Conservation (phyloP, 2,888 invertebrate genomes). For the Anaspis maculata region DNA sequence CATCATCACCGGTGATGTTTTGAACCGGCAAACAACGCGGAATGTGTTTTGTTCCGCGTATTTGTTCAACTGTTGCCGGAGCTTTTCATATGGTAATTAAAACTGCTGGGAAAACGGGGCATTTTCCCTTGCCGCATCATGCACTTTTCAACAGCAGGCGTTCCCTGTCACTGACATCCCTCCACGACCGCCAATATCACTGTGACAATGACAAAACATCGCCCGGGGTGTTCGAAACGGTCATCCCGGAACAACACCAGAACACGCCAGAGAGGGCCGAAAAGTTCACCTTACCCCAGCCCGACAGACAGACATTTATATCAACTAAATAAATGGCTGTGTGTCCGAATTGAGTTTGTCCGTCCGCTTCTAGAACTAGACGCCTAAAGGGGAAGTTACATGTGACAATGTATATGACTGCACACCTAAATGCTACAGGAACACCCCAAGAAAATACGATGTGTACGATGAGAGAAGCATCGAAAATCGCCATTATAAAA, state of each 20-base stretch:
- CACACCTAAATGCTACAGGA: too few relatives aligned
- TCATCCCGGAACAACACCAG: too few relatives aligned
- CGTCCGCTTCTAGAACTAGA: too few relatives aligned
- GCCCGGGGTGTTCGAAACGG: slow-evolving; percentile 22
- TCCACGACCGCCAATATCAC: slow-evolving; percentile 26
- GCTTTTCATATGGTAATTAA: slow-evolving; percentile 21
- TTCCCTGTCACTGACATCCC: slow-evolving; percentile 29
- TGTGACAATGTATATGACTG: too few relatives aligned
- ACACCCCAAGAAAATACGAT: too few relatives aligned
- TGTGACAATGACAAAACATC: slow-evolving; percentile 30
- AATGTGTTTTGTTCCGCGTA: slow-evolving; percentile 15
- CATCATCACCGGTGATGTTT: too few relatives aligned
- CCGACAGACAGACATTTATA: slow-evolving; percentile 10
- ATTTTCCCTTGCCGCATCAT: slow-evolving; percentile 14
- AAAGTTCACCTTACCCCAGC: slow-evolving; percentile 13
- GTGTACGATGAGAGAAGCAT: too few relatives aligned
- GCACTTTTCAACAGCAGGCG: slow-evolving; percentile 30
- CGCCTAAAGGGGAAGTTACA: too few relatives aligned
- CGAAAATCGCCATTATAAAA: too few relatives aligned
- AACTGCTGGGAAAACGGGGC: slow-evolving; percentile 16
- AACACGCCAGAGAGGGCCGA: too few relatives aligned
- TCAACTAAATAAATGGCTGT: slow-evolving; percentile 14
- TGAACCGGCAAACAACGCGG: too few relatives aligned
- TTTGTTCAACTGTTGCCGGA: slow-evolving; percentile 18
- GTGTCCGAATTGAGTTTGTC: too few relatives aligned